A percentile compares a stretch with the other conserved stretches of the same genome.
phyloP scores from a whole-genome alignment of 30 jellyfish, hydroid and myxozoan species.

The Clytia hemisphaerica region DNA sequence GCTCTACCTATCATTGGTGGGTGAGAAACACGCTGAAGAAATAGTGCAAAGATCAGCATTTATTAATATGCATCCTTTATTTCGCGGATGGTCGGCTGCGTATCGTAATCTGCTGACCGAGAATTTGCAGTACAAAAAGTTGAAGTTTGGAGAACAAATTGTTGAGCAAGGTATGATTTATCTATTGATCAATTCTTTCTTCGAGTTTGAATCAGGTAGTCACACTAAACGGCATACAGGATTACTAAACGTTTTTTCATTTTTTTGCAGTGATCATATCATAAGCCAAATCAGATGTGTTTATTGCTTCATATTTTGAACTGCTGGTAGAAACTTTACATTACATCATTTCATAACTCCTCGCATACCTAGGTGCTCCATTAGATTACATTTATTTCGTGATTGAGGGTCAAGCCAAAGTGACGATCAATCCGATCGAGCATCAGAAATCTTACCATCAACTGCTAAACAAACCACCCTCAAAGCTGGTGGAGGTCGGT shows the following conservation, averaged over 20 bases:
- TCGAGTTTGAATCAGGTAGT: no score
- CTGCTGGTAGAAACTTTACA: no score
- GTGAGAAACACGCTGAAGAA: conserved; percentile 76
- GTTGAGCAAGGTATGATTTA: conserved; percentile 76
- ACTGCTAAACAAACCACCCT: neutral
- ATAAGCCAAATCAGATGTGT: no score
- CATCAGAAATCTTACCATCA: conserved; percentile 38
- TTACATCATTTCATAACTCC: no score
- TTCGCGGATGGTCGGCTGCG: conserved; percentile 81
- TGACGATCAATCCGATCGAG: conserved; percentile 37
- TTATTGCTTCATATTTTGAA: no score
- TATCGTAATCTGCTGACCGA: conserved; percentile 76
- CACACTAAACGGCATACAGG: no score
- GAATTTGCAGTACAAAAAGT: conserved; percentile 56
- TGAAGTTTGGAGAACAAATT: conserved; percentile 55
- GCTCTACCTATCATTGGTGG: conserved; percentile 48
- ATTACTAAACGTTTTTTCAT: no score
- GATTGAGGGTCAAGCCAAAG: conserved; percentile 69
- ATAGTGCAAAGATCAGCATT: conserved; percentile 73
- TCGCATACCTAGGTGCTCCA: no score
- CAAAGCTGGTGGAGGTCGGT: neutral
- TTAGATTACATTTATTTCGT: conserved; percentile 48
- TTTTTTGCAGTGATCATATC: no score
- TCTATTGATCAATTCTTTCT: no score
- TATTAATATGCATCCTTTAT: conserved; percentile 67